These are phyloP conservation scores for Pseudoatta argentina DNA, from an alignment of 1,140 invertebrate genomes.

Conservation along the genomic window DNA sequence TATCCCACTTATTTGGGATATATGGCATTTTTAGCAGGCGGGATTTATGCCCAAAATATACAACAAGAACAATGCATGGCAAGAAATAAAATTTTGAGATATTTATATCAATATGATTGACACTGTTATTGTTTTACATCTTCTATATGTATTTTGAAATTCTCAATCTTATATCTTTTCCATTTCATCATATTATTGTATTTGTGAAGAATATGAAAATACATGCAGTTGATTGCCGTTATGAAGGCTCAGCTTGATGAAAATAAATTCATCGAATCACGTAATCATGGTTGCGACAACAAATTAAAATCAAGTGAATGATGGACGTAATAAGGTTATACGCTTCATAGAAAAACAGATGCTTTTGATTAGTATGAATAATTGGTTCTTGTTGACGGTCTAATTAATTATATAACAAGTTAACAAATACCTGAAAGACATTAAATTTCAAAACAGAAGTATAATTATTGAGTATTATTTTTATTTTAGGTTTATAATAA, in stretches of 20 bases:
- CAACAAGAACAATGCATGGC: too few species aligned
- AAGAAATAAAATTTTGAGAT: neutral
- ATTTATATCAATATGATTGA: neutral
- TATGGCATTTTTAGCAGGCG: too few species aligned
- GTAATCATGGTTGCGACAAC: neutral
- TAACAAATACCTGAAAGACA: neutral
- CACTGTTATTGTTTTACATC: neutral
- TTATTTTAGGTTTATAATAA: neutral
- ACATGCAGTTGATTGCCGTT: slow-evolving; percentile 15
- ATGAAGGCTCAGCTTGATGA: neutral
- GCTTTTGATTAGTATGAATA: slow-evolving; percentile 62
- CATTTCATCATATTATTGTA: neutral
- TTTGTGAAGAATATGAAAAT: neutral
- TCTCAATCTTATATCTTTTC: neutral
- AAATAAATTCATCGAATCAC: slow-evolving; percentile 20
- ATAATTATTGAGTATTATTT: neutral
- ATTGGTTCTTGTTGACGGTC: neutral
- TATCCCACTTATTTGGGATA: too few species aligned
- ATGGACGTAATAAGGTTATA: neutral
- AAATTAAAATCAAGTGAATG: slow-evolving; percentile 33
- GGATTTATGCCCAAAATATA: too few species aligned
- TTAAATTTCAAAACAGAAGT: neutral
- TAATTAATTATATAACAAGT: neutral
- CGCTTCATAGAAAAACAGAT: slow-evolving; percentile 50
- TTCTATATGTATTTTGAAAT: neutral